Conservation (phyloP, 2,888 invertebrate species). For the Lochmaea capreae region DNA sequence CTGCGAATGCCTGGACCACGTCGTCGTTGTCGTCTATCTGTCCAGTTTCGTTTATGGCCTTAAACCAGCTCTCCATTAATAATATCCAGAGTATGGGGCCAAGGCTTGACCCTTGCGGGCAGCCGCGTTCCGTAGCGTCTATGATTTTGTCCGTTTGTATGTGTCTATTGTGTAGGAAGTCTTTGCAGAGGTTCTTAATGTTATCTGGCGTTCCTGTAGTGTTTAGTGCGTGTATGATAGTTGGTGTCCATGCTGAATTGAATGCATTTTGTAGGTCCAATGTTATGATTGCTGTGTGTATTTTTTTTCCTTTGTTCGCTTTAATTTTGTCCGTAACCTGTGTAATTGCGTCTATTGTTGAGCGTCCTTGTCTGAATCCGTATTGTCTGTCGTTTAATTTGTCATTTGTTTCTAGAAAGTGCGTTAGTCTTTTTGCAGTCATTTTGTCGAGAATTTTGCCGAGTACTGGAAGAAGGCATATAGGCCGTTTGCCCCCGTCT, state of each 20-base stretch:
- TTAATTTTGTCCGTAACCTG: no score
- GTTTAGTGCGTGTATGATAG: constrained; percentile 21
- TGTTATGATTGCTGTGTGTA: no score
- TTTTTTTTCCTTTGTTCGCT: no score
- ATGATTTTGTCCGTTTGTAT: constrained; percentile 32
- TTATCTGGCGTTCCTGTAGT: constrained; percentile 21
- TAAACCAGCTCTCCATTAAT: no score
- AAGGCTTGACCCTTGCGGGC: constrained; percentile 41
- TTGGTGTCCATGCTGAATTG: constrained; percentile 25
- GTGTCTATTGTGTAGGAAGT: constrained; percentile 32
- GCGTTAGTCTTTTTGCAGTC: constrained; percentile 47
- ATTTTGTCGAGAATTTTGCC: constrained; percentile 54
- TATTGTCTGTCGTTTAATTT: constrained; percentile 39
- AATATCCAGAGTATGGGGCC: constrained; percentile 39
- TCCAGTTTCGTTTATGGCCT: constrained; percentile 46
- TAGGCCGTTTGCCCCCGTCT: constrained; percentile 41
- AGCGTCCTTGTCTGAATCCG: no score
- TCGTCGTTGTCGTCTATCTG: constrained; percentile 45
- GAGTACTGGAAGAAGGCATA: constrained; percentile 23
- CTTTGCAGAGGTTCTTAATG: constrained; percentile 2
- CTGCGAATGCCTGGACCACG: constrained; percentile 31
- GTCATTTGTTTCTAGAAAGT: constrained; percentile 42
- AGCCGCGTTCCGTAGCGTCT: constrained; percentile 35
- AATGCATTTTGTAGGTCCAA: no score
- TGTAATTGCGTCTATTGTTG: no score